Evolutionary conservation across 2,797 vertebrate species (phyloP), one percentile per base, ranked within the genome.

Genomic region (Sternotherus odoratus): DNA sequence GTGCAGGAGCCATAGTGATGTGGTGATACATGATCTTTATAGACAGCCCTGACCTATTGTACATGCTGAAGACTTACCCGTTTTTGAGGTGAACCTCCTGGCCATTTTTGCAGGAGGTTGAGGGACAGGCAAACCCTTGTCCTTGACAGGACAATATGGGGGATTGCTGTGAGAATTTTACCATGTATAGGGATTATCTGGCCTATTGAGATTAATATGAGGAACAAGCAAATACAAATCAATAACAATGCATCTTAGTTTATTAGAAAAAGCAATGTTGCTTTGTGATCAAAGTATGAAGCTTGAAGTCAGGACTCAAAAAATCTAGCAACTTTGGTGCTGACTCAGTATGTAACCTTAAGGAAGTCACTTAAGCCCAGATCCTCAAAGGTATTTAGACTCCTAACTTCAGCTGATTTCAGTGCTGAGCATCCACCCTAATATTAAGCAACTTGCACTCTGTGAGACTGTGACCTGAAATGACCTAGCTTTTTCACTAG

Each of bases 81-180:
- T 23, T 66, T 66, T 66, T 66, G 15, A 33, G 6, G 5, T 77
- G 60, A 77, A 83, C 17, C 17, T 3, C 6, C 21, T 28, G 1
- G 2, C 28, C 43, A 26, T 36, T 48, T 4, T 30, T n/a, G 85
- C 81, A 53, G 30, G 36, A 69, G 23, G 57, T 26, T 1, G 43
- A 81, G 19, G 6, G 43, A 5, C 3, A 2, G 50, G 24, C 19
- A 80, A 4, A 39, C 36, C 7, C 0, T 5, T n/a, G 56, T 53
- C 33, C n/a, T n/a, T 82, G 24, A 46, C 39, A 75, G 48, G 48
- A n/a, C 36, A 85, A n/a, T 1, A 0, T 23, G 1, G 0, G 51
- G 53, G 33, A 12, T 8, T 54, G 0, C 43, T 8, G 24, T 0
- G 2, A 33, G 11, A 8, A 4, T 1, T 24, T 85, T 85, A 57